Base-by-base conservation (phyloP, 2,888 invertebrate species). In the Drosophila multiciliata region DNA sequence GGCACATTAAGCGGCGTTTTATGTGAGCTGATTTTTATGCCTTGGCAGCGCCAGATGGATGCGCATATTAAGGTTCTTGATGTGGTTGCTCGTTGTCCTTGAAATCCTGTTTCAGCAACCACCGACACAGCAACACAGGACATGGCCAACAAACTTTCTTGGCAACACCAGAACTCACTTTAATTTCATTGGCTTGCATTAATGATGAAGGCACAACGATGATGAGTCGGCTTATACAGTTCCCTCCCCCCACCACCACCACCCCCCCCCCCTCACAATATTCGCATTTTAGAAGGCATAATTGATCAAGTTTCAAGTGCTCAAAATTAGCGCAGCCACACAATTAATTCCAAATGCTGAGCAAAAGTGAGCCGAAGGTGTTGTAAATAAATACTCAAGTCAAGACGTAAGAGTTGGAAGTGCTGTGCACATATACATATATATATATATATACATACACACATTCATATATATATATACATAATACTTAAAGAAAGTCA, bases 121-220 rank as follows among this genome's bases (percentile, higher is more conserved):
- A 66, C 62, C 65, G 32, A 53, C 40, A 38, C 23, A 20, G 20
- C 35, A 33, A 12, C 32, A 3, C 45, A 38, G n/a, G 40, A 26
- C 50, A 53, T 11, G 42, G n/a, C 42, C 45, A 8, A 15, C 23
- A 23, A 23, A 67, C 50, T 26, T 64, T 49, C 35, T 50, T 8
- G 11, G 53, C 66, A 40, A 71, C 62, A 75, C 26, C 52, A 57
- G 29, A 76, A 90, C 83, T 89, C 85, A 87, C 91, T 90, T 91
- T 89, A 90, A 91, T 91, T 86, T 85, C 81, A 68, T 86, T 61
- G 80, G 83, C 81, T 77, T 91, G 90, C 91, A 92, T 92, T 91
- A 92, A 91, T 92, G 82, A 92, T 91, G 87, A 91, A 2, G 86
- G 36, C 36, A 12, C 40, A 42, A 40, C 32, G 32, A 33, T n/a